Evolutionary conservation across 1,140 invertebrate genomes (phyloP), one percentile per base, ranked within the genome.

Genomic region (Cydia strobilella): DNA sequence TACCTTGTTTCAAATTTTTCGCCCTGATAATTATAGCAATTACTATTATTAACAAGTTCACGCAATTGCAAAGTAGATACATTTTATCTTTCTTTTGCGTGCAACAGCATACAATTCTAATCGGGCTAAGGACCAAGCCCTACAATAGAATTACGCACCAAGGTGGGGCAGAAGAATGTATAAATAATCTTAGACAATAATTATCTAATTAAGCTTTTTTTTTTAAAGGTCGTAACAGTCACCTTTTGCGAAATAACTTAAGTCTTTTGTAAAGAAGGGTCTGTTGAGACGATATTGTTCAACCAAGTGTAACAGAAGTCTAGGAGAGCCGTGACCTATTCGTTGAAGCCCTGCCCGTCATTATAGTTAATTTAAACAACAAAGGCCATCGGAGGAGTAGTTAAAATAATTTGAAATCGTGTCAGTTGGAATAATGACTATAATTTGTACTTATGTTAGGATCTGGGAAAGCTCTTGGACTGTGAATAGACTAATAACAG

Each of bases 341-440:
- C 54, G 54, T 12, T 3, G 54, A 59, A 59, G 54, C 54, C 20
- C 54, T 59, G 7, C 54, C 54, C 54, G 20, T 59, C 20, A 59
- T 59, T 59, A 59, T 59, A 7, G 54, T 59, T 59, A 59, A 59
- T 59, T 59, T 59, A 59, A 12, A 59, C 54, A 59, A 23, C 54
- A 59, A 59, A 59, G 54, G 54, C 54, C 54, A 59, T 13, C 54
- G 20, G 20, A 59, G 54, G 20, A 59, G 54, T 59, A 23, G 54
- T 59, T 54, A 59, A 23, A 59, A 59, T 59, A 23, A 59, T 59
- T 59, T 59, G 54, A 59, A 18, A 59, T 59, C 18, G 54, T 59
- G 54, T 59, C 54, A 59, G 51, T 18, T 18, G 51, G 48, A 51
- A 18, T 48, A 48, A 48, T 51, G 48, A 51, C 48, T 51, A 18